Base-by-base conservation (phyloP, 2,888 invertebrate genomes). In the Drosophila sordidula region DNA sequence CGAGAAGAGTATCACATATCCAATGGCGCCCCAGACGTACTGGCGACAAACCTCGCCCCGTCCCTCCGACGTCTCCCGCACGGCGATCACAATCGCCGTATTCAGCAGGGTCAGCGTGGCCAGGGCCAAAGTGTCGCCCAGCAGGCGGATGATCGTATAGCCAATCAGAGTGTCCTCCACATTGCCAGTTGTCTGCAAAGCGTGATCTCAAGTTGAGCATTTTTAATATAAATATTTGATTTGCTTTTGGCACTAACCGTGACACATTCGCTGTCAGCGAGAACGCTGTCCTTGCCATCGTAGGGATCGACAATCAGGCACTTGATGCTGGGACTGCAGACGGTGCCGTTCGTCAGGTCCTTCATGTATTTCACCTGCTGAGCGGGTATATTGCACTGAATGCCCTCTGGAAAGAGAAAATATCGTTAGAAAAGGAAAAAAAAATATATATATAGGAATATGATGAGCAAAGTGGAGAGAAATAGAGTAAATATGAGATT, bases 1-100 rank as follows among this genome's bases (percentile, higher is more conserved):
- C 1, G 96, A 95, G 68, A 92, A 90, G 86, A 96, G 94, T 49
- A 95, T 91, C 0, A 95, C 95, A 78, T 96, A 94, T 9, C 96
- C 96, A 4, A 96, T 90, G 4, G 95, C 95, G 2, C 96, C 96
- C 89, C 95, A 95, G 0, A 95, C 96, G 79, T 96, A 93, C 88
- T 96, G 96, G 9, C 95, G 94, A 32, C 96, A 96, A 3, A 96
- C 95, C 89, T 96, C 96, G 0, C 96, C 96, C 36, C 96, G 94
- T 1, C 96, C 96, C 18, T 95, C 93, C 0, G 96, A 96, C 0
- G 96, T 96, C 91, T 96, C 96, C 34, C 96, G 93, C 0, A 96
- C 96, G 0, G 96, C 96, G 69, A 96, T 96, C n/a, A 96, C 95
- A 44, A 96, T 95, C 0, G 96, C 96, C 0, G 96, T 95, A 56